A percentile compares a stretch with the other conserved stretches of the same genome.
These are phyloP conservation scores for Pyrrhosoma nymphula DNA, from an alignment of 2,888 invertebrate species.

Conservation along the genomic window DNA sequence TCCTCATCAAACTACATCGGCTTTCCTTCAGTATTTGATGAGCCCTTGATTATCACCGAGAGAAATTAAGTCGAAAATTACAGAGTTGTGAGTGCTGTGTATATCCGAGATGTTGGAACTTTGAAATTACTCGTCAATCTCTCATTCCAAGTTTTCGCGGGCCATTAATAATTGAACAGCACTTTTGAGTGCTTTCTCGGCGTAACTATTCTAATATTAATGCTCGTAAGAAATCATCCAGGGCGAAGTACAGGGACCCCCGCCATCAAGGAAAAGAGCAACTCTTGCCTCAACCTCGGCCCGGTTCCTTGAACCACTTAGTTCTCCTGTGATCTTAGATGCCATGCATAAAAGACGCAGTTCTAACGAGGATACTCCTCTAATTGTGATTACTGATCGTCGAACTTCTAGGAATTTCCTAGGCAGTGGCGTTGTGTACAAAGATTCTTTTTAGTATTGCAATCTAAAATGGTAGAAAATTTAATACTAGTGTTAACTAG, in stretches of 20 bases:
- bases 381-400: not conserved
- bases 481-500: too few species aligned
- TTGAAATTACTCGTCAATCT: constrained; percentile 14
- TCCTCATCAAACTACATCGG: not conserved
- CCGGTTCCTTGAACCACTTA: not conserved
- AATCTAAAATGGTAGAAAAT: too few species aligned
- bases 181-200: constrained; percentile 14
- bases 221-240: constrained; percentile 9
- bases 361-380: not conserved
- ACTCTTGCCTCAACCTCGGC: not conserved
- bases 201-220: constrained; percentile 14
- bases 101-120: not conserved
- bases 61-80: constrained; percentile 11
- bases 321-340: not conserved
- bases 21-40: not conserved
- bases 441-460: too few species aligned
- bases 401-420: too few species aligned
- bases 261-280: not conserved
- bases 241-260: not conserved
- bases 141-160: not conserved
- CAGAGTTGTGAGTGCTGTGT: not conserved
- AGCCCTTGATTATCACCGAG: not conserved
- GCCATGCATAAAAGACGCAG: not conserved
- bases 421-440: too few species aligned
- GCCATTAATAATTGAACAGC: not conserved